Percentiles rank a stretch among this genome's conserved stretches.
phyloP scores from a whole-genome alignment of 2,888 invertebrate species.

The Operophtera brumata region DNA sequence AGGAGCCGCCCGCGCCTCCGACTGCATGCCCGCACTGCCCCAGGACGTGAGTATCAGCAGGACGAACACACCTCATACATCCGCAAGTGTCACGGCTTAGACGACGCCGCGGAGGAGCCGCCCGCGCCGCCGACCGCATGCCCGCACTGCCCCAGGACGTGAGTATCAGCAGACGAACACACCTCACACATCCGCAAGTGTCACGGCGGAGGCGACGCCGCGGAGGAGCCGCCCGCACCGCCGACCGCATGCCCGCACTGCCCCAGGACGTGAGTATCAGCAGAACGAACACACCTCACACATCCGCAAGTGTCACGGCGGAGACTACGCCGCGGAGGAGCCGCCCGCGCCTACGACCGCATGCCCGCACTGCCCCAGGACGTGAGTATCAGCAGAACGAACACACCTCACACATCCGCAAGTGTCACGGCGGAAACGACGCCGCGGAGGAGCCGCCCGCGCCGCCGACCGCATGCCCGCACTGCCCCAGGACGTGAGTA shows the following conservation, averaged over 20 bases:
- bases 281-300: too few relatives aligned
- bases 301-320: conserved; percentile 65
- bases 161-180: too few relatives aligned
- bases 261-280: conserved; percentile 53
- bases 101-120: conserved; percentile 23
- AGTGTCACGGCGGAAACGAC: conserved; percentile 54
- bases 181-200: too few relatives aligned
- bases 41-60: conserved; percentile 55
- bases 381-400: conserved; percentile 52
- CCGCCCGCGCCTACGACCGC: conserved; percentile 27
- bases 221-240: conserved; percentile 21
- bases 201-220: conserved; percentile 46
- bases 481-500: conserved; percentile 59
- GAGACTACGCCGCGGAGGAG: conserved; percentile 25
- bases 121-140: conserved; percentile 37
- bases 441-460: conserved; percentile 15
- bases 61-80: too few relatives aligned
- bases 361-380: conserved; percentile 54
- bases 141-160: conserved; percentile 57
- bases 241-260: conserved; percentile 46
- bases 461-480: conserved; percentile 38
- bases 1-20: conserved; percentile 24
- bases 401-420: too few relatives aligned
- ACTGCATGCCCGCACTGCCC: conserved; percentile 47
- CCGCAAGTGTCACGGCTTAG: conserved; percentile 62